Conservation (phyloP, 1,140 invertebrate genomes). For the Aphelinus atriplicis region DNA sequence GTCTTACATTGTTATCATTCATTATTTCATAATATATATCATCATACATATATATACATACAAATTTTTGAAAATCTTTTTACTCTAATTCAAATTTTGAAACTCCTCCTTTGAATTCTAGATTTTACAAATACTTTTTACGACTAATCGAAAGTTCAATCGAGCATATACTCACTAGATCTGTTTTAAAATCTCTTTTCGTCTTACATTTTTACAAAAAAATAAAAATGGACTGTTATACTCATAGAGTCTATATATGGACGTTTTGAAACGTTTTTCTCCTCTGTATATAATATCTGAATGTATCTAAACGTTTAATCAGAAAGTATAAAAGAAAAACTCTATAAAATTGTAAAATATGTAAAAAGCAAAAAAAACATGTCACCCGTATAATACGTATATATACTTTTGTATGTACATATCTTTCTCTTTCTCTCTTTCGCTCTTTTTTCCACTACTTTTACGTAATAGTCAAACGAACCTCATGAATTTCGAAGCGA, state of each 20-base stretch:
- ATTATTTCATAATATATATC: not conserved
- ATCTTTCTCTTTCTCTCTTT: conserved; percentile 41
- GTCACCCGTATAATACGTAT: no score
- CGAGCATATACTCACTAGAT: conserved; percentile 7
- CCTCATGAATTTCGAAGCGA: no score
- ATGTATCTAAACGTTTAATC: conserved; percentile 8
- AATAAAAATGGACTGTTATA: no score
- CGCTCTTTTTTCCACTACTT: conserved; percentile 39
- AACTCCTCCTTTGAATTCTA: not conserved
- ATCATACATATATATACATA: conserved; percentile 11
- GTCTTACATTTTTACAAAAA: conserved; percentile 1
- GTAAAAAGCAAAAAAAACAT: not conserved
- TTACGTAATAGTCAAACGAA: not conserved
- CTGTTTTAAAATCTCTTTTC: not conserved
- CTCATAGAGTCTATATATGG: no score
- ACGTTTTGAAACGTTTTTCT: no score
- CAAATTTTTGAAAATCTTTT: not conserved
- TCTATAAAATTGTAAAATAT: conserved; percentile 14
- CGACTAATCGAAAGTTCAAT: conserved; percentile 1
- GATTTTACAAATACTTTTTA: not conserved
- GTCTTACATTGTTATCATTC: conserved; percentile 17
- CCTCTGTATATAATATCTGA: not conserved
- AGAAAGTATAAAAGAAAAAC: conserved; percentile 9
- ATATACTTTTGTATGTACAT: conserved; percentile 12
- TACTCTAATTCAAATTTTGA: conserved; percentile 8